These are phyloP conservation scores for Merops nubicus DNA, from an alignment of 2,113 vertebrate genomes.

Conservation along the genomic window DNA sequence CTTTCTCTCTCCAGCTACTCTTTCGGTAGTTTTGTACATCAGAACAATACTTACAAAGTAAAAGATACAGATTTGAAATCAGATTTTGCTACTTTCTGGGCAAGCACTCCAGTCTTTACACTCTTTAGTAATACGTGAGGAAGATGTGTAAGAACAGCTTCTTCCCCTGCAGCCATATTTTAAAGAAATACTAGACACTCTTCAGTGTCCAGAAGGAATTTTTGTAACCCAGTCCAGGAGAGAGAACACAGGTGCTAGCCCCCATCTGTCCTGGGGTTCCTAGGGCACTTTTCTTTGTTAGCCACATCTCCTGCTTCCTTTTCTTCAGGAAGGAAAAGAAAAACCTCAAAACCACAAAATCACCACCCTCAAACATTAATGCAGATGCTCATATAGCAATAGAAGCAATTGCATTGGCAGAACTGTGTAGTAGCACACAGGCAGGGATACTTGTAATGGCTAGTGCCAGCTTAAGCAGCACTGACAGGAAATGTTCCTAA, in stretches of 20 bases:
- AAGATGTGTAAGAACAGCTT: background rate
- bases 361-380: background rate
- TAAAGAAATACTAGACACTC: background rate
- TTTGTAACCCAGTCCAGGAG: background rate
- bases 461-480: no score
- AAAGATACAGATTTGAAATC: background rate
- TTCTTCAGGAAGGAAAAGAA: background rate
- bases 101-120: background rate
- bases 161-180: background rate
- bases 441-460: background rate
- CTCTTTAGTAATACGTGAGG: background rate
- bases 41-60: background rate
- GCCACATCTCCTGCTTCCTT: background rate
- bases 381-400: background rate
- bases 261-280: background rate
- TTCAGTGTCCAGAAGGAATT: background rate
- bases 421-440: background rate
- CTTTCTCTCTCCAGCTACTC: background rate
- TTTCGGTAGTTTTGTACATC: background rate
- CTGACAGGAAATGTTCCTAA: background rate
- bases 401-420: background rate
- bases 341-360: background rate
- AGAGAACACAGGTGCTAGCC: background rate
- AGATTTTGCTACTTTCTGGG: background rate
- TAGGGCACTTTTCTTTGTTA: background rate